A percentile compares a stretch with the other conserved stretches of the same genome.
These are phyloP conservation scores for Anthophora plumipes DNA, from an alignment of 2,888 invertebrate species.

Conservation along the genomic window DNA sequence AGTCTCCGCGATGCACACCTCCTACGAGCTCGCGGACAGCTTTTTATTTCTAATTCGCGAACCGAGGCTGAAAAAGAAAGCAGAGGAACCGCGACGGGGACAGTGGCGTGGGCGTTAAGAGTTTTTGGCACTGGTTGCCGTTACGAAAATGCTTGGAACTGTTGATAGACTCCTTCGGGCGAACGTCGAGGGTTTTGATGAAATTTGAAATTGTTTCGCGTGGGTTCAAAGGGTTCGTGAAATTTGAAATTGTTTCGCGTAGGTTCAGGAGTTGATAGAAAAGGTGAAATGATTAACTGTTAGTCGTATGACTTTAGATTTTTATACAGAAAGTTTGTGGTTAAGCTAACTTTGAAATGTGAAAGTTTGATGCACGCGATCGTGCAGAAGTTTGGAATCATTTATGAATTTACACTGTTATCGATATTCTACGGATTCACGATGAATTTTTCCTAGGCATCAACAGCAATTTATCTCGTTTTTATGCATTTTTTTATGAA, in stretches of 20 bases:
- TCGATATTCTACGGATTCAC: too few relatives aligned
- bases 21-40: slow-evolving; percentile 41
- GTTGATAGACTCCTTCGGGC: background rate
- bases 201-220: background rate
- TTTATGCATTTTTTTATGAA: too few relatives aligned
- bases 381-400: too few relatives aligned
- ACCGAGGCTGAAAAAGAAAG: slow-evolving; percentile 12
- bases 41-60: slow-evolving; percentile 65
- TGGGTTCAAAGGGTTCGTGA: background rate
- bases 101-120: slow-evolving; percentile 55
- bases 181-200: background rate
- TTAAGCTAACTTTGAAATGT: too few relatives aligned
- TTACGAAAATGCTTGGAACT: background rate
- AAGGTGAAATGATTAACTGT: too few relatives aligned
- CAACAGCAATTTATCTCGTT: too few relatives aligned
- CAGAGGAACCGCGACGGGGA: background rate
- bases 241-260: background rate
- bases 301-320: too few relatives aligned
- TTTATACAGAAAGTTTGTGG: too few relatives aligned
- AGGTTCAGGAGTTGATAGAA: too few relatives aligned
- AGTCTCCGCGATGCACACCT: slow-evolving; percentile 52
- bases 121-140: background rate
- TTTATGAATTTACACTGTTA: too few relatives aligned
- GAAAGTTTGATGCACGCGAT: too few relatives aligned
- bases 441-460: too few relatives aligned